Evolutionary conservation across 1,140 invertebrate species (phyloP).

Genomic region (Aphaenogaster floridana): DNA sequence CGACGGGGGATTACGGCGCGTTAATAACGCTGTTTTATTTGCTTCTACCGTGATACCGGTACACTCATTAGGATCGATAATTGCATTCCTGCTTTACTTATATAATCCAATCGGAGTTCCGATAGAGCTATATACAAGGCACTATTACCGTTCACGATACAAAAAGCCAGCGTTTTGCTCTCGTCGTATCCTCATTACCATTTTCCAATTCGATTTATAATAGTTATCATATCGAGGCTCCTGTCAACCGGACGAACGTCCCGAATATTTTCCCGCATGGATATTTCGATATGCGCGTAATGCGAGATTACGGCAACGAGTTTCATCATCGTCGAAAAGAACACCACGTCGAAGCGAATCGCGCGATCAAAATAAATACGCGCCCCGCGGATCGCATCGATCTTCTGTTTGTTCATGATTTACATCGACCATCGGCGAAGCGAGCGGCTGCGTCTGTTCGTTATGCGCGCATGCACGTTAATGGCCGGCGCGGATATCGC

Average conservation of each 20-base stretch:
- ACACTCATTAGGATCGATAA: slow-evolving; percentile 55
- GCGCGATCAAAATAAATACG: slow-evolving; percentile 51
- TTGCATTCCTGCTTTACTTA: slow-evolving; percentile 40
- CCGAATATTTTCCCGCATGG: not conserved
- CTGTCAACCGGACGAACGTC: slow-evolving; percentile 12
- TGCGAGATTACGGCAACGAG: slow-evolving; percentile 44
- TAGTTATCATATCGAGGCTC: slow-evolving; percentile 30
- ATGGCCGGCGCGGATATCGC: slow-evolving; percentile 39
- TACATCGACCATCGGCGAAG: slow-evolving; percentile 56
- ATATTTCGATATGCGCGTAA: slow-evolving; percentile 36
- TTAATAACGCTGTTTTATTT: slow-evolving; percentile 60
- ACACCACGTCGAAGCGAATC: not conserved
- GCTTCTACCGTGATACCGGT: slow-evolving; percentile 36
- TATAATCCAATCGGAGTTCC: slow-evolving; percentile 45
- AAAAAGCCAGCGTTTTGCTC: slow-evolving; percentile 23
- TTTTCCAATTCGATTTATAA: slow-evolving; percentile 40
- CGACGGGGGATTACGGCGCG: slow-evolving; percentile 35
- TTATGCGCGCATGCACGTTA: slow-evolving; percentile 59
- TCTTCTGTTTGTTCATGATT: slow-evolving; percentile 70
- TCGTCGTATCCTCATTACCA: slow-evolving; percentile 39
- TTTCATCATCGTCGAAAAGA: slow-evolving; percentile 40
- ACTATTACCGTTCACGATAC: not conserved
- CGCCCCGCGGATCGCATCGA: slow-evolving; percentile 42
- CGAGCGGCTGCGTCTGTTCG: slow-evolving; percentile 32
- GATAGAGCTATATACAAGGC: not conserved